Evolutionary conservation across 2,888 invertebrate species (phyloP).

Genomic region (Leptinotarsa rubiginosa): DNA sequence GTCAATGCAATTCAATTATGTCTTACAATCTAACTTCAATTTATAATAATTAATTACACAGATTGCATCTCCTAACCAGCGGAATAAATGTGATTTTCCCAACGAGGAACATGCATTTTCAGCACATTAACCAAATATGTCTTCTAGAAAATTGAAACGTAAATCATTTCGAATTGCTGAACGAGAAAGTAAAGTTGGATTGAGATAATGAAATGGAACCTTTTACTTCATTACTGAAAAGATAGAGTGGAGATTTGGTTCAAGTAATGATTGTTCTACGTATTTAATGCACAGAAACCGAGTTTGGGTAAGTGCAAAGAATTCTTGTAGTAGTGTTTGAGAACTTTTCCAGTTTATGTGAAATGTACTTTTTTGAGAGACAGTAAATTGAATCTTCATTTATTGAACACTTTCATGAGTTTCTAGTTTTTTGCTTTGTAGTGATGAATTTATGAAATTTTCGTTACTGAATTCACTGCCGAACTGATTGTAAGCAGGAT

Average conservation of each 20-base stretch:
- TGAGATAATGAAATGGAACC: neutral
- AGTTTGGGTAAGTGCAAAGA: neutral
- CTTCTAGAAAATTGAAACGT: constrained; percentile 32
- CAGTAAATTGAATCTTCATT: too few species aligned
- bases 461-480: too few species aligned
- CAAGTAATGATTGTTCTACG: neutral
- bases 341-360: too few species aligned
- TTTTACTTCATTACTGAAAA: neutral
- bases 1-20: too few species aligned
- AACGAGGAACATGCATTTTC: constrained; percentile 31
- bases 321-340: too few species aligned
- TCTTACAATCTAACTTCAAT: too few species aligned
- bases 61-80: neutral
- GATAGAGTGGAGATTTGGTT: neutral
- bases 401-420: too few species aligned
- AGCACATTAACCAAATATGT: constrained; percentile 28
- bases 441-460: too few species aligned
- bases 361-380: too few species aligned
- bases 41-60: too few species aligned
- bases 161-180: constrained; percentile 9
- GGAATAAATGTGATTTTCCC: constrained; percentile 2
- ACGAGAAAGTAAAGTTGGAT: neutral
- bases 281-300: neutral
- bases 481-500: too few species aligned
- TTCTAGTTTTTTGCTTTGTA: too few species aligned